phyloP scores from a whole-genome alignment of 1,140 invertebrate genomes.

The Saccostrea glomerata region DNA sequence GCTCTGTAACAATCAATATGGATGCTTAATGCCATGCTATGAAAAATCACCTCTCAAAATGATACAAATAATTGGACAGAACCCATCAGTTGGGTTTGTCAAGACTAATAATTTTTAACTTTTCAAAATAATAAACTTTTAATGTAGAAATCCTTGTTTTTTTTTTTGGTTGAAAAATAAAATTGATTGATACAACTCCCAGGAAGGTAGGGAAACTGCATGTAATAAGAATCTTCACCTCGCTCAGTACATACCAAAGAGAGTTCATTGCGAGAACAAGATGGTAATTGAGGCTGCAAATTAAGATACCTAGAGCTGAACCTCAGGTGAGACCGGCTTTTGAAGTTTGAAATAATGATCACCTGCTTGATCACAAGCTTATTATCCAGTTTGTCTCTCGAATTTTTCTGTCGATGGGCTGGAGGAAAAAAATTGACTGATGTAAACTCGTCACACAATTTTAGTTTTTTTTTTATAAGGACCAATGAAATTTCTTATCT shows the following conservation, averaged over 20 bases:
- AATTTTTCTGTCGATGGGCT: background rate
- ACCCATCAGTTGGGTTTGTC: background rate
- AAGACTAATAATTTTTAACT: conserved; percentile 28
- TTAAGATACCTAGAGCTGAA: background rate
- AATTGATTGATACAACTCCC: conserved; percentile 16
- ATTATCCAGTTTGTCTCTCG: background rate
- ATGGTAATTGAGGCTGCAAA: conserved; percentile 11
- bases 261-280: background rate
- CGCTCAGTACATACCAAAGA: background rate
- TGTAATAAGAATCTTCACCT: conserved; percentile 12
- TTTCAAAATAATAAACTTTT: conserved; percentile 19
- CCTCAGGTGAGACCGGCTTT: background rate
- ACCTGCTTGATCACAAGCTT: background rate
- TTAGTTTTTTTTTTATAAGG: background rate
- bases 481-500: background rate
- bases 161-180: conserved; percentile 31
- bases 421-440: background rate
- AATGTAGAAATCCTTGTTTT: conserved; percentile 32
- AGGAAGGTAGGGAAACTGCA: background rate
- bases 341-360: background rate
- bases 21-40: background rate
- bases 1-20: background rate
- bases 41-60: conserved; percentile 15
- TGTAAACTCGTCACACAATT: background rate
- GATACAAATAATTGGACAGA: conserved; percentile 13